Base-by-base conservation (phyloP, 2,888 invertebrate genomes). In the Mamestra brassicae region DNA sequence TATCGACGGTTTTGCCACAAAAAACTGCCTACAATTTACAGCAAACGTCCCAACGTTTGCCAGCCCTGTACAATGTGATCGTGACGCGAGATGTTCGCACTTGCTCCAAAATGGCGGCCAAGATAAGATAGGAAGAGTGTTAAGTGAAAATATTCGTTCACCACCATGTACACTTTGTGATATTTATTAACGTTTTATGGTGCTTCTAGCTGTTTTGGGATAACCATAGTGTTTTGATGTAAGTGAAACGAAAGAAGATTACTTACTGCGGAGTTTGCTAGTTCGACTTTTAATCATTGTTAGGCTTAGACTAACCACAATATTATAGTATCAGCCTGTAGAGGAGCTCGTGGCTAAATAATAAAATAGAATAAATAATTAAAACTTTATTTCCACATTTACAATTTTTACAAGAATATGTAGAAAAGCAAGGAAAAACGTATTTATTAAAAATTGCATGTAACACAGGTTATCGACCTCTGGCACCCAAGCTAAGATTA, bases 111-210 rank as follows among this genome's bases (percentile, higher is more conserved):
- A 90, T 90, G 88, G 90, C 76, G 68, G 6, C 60, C 34, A 38
- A 87, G 90, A 90, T 90, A 90, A 90, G 90, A 90, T 90, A 90
- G 77, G 65, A 70, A 60, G 71, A 63, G 80, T 80, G 86, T 81
- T 87, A 88, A 90, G 87, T 89, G 89, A 86, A 90, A 89, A 89
- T 89, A 89, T 85, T 83, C 79, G 67, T 72, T 69, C 80, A 66
- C 61, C 38, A 74, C 58, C 66, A 50, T 82, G 52, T 58, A 61
- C 58, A 72, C 54, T 76, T 71, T 83, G 75, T 61, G 71, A 80
- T 72, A 67, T 78, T 74, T 85, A 77, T 73, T 72, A 80, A 73
- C 55, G 66, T 62, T 82, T 68, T 82, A 72, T 60, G 47, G 34
- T 63, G 45, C 66, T 62, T 57, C 38, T 17, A 58, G 34, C 26